Evolutionary conservation across 2,888 invertebrate genomes (phyloP).

Genomic region (Ecdyonurus torrentis): DNA sequence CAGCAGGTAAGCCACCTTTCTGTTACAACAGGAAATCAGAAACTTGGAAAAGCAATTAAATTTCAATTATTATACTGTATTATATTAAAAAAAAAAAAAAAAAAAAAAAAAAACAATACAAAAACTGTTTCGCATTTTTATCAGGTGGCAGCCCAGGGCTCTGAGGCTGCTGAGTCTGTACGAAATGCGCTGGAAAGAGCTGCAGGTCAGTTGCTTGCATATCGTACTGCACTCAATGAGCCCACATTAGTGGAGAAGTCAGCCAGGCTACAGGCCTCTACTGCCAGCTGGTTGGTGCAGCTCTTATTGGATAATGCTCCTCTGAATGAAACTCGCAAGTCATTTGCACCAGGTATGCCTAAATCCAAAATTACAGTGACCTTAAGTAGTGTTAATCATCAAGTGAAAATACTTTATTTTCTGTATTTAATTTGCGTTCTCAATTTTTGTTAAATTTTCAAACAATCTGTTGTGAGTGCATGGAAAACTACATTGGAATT

Average conservation of each 20-base stretch:
- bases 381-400: no score
- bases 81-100: background rate
- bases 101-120: background rate
- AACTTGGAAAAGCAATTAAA: background rate
- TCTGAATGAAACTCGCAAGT: conserved; percentile 7
- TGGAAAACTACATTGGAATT: no score
- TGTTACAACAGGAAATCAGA: no score
- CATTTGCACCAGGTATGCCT: background rate
- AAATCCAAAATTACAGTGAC: no score
- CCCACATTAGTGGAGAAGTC: conserved; percentile 52
- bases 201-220: background rate
- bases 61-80: background rate
- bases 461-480: no score
- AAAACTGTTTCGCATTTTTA: no score
- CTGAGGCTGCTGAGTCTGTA: background rate
- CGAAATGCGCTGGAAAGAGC: background rate
- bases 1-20: background rate
- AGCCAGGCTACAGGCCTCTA: conserved; percentile 60
- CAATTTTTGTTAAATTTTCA: no score
- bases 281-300: conserved; percentile 73
- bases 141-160: no score
- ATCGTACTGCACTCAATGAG: conserved; percentile 49
- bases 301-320: conserved; percentile 41
- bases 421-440: no score
- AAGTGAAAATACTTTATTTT: no score